phyloP scores from a whole-genome alignment of 2,113 vertebrate genomes.

The Anser cygnoides region DNA sequence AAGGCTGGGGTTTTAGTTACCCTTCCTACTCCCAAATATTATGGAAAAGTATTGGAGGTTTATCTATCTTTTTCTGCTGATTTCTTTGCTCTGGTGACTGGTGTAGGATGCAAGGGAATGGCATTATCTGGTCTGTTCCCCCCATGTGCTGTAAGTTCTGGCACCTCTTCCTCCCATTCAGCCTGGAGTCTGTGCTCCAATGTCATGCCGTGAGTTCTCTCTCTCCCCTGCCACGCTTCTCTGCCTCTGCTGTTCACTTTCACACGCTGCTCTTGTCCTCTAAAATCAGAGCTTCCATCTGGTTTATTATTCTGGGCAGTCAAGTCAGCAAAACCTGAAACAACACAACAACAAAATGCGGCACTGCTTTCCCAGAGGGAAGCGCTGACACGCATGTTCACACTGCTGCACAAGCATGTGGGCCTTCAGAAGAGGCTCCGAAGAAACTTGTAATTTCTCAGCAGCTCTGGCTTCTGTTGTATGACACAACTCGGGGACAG shows the following conservation, averaged over 20 bases:
- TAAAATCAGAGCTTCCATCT: constrained; percentile 44
- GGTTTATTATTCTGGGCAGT: constrained; percentile 8
- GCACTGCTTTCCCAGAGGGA: neutral
- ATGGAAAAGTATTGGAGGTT: neutral
- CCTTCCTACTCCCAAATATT: neutral
- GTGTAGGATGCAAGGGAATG: neutral
- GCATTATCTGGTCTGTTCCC: neutral
- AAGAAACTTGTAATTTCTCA: neutral
- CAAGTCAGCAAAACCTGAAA: constrained; percentile 45
- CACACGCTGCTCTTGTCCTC: neutral
- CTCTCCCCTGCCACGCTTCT: neutral
- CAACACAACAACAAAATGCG: neutral
- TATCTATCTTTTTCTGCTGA: neutral
- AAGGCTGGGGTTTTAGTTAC: neutral
- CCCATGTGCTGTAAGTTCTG: neutral
- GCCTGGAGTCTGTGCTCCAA: neutral
- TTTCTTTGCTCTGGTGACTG: neutral
- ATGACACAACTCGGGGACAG: neutral
- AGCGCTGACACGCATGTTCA: neutral
- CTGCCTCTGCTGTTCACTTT: constrained; percentile 17
- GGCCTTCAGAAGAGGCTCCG: neutral
- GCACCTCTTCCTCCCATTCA: neutral
- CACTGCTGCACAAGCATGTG: neutral
- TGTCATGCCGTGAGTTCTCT: neutral
- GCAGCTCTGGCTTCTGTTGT: neutral